Base-by-base conservation (phyloP, 92 coral and sea anemone genomes). In the Phenganax stokvisi region DNA sequence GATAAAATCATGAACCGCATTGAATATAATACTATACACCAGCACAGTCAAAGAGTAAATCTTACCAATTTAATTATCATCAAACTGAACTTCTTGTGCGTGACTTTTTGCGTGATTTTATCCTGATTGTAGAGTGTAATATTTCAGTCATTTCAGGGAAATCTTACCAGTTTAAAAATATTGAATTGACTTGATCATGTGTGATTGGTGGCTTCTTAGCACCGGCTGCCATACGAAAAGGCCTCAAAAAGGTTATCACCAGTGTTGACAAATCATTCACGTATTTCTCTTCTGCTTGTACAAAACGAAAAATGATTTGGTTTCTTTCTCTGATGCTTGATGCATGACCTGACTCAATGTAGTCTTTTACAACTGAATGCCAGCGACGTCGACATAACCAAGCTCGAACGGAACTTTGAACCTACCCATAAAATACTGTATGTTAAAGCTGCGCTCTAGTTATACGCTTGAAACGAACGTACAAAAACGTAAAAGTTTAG, bases 371-470 rank as follows among this genome's bases (percentile, higher is more conserved):
- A 11, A 96, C 90, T 72, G 72, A 92, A 89, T 96, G 89, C 99
- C 99, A 96, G n/a, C 99, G 97, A 52, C 99, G 97, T 8, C 99
- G 97, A 62, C 99, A 96, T 47, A 96, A 84, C 99, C 99, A 96
- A 70, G 97, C 99, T 37, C 99, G 92, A 69, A 96, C 89, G 25
- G 90, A 87, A 71, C 99, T 96, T 77, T 96, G 99, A 28, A 96
- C 97, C 99, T 96, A 75, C 20, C 27, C 10, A 44, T 52, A 0
- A 20, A 59, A 20, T 13, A 13, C 65, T 13, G 3, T 59, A 59
- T 7, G 25, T 59, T 4, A 20, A 59, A 59, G 65, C n/a, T 59
- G n/a, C n/a, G 2, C 27, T 25, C 16, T 13, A 13, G 55, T 30
- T 69, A 44, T n/a, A 30, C 15, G 31, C 31, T 30, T 69, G 15